Percentiles rank a stretch among this genome's conserved stretches.
These are phyloP conservation scores for Aspiorhynchus laticeps DNA, from an alignment of 2,113 vertebrate species.

Conservation along the genomic window DNA sequence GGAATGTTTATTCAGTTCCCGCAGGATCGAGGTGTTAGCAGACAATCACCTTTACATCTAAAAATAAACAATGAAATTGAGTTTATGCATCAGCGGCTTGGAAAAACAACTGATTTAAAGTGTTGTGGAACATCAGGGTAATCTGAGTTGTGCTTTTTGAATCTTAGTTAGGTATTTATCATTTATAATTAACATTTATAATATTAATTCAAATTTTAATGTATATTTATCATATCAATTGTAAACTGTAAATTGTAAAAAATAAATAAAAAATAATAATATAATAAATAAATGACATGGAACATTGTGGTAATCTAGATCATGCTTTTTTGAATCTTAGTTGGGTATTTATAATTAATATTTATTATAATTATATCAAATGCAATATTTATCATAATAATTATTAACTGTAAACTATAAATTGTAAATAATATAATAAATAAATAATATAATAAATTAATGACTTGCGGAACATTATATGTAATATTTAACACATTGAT, in stretches of 20 bases:
- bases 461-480: not conserved
- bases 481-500: not conserved
- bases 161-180: not conserved
- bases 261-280: too few relatives aligned
- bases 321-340: too few relatives aligned
- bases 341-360: too few relatives aligned
- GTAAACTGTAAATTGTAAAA: not conserved
- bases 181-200: not conserved
- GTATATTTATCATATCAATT: not conserved
- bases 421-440: too few relatives aligned
- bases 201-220: not conserved
- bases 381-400: not conserved
- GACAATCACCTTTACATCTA: constrained; percentile 43
- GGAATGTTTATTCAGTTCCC: constrained; percentile 44
- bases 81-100: constrained; percentile 36
- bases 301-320: too few relatives aligned
- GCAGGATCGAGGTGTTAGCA: constrained; percentile 32
- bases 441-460: too few relatives aligned
- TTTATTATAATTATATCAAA: not conserved
- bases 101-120: not conserved
- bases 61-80: constrained; percentile 47
- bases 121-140: not conserved
- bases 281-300: too few relatives aligned
- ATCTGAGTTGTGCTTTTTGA: not conserved
- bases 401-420: too few relatives aligned